Evolutionary conservation across 1,140 invertebrate genomes (phyloP), one percentile per base, ranked within the genome.

Genomic region (Nasonia longicornis): DNA sequence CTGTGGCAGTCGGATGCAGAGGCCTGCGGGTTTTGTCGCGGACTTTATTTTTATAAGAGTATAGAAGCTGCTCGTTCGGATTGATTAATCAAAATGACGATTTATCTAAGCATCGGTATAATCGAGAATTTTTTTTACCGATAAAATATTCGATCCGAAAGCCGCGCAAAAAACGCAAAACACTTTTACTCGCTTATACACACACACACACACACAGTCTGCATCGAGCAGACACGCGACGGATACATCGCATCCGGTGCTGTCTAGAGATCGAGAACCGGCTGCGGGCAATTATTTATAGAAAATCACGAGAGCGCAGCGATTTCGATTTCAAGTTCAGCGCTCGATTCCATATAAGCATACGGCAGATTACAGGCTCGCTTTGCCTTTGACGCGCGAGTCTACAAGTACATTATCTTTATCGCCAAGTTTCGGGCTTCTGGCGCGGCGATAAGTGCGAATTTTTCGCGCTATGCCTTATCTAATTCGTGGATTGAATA

Each of bases 241-340:
- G 66, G 26, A 35, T 69, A 69, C 31, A 69, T 69, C 26, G 26
- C 26, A 48, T 48, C 14, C 42, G 52, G 16, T 20, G 52, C 52
- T 58, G n/a, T 16, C 0, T 42, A 72, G 71, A 73, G 38, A 52
- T n/a, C 10, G 71, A 73, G 42, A 42, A 52, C 38, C 42, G 45
- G 42, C 16, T 7, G 20, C 20, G n/a, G 48, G 31, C 63, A 74
- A 74, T 80, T 80, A 74, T 80, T 80, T 66, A 80, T 80, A 67
- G 79, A 74, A 80, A 80, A 74, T 52, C 45, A 29, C n/a, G 64
- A 72, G 35, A 67, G 77, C 12, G n/a, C n/a, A 16, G 52, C n/a
- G 16, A 72, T 79, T 72, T 64, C 58, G 58, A 80, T 80, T 80
- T 73, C 79, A 80, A 80, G 79, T 80, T 80, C 79, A 74, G 29